These are phyloP conservation scores for Oryzias celebensis DNA, from an alignment of 2,113 vertebrate genomes.

Conservation along the genomic window DNA sequence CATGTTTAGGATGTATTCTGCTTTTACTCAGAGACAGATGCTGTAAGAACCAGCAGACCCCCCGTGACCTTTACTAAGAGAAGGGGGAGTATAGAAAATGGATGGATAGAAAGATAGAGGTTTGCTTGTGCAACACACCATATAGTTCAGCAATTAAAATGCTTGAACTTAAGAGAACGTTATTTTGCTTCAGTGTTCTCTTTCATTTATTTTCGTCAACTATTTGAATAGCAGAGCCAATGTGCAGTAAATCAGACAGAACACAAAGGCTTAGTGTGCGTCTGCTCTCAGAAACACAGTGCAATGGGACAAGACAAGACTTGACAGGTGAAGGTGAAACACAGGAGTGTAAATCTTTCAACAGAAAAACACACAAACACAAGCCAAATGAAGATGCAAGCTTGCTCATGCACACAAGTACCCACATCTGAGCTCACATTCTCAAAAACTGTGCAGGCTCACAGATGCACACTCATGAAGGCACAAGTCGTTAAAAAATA, in stretches of 20 bases:
- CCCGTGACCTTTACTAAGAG: too few species aligned
- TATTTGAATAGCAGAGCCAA: neutral
- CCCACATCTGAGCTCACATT: constrained; percentile 3
- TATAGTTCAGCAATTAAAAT: neutral
- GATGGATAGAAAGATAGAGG: too few species aligned
- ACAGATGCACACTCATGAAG: neutral
- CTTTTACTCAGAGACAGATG: too few species aligned
- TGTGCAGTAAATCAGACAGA: constrained; percentile 6
- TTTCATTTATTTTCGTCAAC: neutral
- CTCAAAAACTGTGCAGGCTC: constrained; percentile 6
- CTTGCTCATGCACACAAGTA: constrained; percentile 37
- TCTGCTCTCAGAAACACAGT: constrained; percentile 25
- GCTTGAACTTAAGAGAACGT: neutral
- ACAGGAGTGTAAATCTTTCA: constrained; percentile 65
- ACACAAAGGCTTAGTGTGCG: constrained; percentile 14
- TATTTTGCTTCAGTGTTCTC: neutral
- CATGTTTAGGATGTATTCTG: too few species aligned
- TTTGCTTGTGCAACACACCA: neutral
- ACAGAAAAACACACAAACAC: constrained; percentile 52
- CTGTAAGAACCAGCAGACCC: too few species aligned
- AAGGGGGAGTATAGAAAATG: too few species aligned
- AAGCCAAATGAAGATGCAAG: constrained; percentile 35
- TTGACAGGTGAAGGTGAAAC: constrained; percentile 47
- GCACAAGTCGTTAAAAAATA: constrained; percentile 19
- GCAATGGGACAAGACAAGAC: constrained; percentile 57